These are phyloP conservation scores for Crotalus horridus DNA, from an alignment of 2,113 vertebrate genomes.

Conservation along the genomic window DNA sequence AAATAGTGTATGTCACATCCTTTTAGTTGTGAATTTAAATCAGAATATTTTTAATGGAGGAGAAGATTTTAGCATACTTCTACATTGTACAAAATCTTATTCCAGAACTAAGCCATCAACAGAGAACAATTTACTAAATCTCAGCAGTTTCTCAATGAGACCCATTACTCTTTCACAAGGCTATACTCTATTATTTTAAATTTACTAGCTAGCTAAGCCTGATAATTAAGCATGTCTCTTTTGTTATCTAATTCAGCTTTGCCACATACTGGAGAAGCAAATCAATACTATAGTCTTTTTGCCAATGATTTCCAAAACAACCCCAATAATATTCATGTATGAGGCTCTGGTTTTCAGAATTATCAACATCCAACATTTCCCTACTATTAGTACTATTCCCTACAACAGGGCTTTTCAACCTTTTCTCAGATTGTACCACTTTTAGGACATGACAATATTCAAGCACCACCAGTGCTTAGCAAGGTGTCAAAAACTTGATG, in stretches of 20 bases:
- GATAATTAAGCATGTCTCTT: background rate
- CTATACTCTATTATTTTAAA: background rate
- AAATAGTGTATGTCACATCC: background rate
- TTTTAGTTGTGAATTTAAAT: background rate
- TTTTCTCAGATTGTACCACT: too few relatives aligned
- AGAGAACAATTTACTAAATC: background rate
- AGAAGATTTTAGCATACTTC: background rate
- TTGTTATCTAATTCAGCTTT: conserved; percentile 1
- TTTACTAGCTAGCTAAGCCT: background rate
- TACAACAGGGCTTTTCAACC: background rate
- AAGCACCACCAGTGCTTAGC: too few relatives aligned
- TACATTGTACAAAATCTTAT: background rate
- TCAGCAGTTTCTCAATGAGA: background rate
- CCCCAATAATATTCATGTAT: background rate
- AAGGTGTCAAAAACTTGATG: too few relatives aligned
- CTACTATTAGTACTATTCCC: background rate
- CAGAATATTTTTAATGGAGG: background rate
- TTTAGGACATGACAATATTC: too few relatives aligned
- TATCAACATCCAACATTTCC: background rate
- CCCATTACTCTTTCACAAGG: background rate
- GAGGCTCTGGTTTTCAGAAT: background rate
- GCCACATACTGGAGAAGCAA: background rate
- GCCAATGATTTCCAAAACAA: background rate
- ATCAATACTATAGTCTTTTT: background rate
- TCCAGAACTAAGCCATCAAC: background rate